Percentiles rank a stretch among this genome's conserved stretches.
These are phyloP conservation scores for Meloidogyne chitwoodi DNA, from an alignment of 1,140 invertebrate species.

Conservation along the genomic window DNA sequence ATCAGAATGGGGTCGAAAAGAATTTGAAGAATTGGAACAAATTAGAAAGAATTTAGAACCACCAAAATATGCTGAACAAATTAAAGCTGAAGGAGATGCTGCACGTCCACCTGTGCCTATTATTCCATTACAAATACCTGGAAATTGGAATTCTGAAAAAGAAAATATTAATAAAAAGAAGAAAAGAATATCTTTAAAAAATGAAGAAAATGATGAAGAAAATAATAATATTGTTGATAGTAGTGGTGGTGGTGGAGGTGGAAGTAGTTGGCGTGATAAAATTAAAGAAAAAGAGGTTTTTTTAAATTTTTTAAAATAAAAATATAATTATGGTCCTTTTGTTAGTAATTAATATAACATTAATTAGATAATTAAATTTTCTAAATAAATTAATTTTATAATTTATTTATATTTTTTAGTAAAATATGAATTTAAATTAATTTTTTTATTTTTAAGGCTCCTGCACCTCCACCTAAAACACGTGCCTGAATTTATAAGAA, in stretches of 20 bases:
- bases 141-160: neutral
- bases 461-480: neutral
- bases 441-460: conserved; percentile 3
- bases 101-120: conserved; percentile 62
- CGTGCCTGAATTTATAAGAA: neutral
- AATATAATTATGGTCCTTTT: no score
- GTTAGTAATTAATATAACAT: no score
- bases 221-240: neutral
- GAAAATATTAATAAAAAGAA: conserved; percentile 3
- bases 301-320: no score
- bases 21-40: conserved; percentile 50
- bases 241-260: neutral
- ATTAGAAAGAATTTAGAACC: conserved; percentile 47
- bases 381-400: no score
- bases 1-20: conserved; percentile 46
- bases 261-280: conserved; percentile 6
- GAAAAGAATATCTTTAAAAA: neutral
- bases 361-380: no score
- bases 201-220: neutral
- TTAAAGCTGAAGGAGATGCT: conserved; percentile 42
- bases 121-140: conserved; percentile 62
- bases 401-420: no score
- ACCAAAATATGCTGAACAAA: conserved; percentile 54
- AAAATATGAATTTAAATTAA: no score
- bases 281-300: neutral